Conservation (phyloP, 2,888 invertebrate genomes). For the Acleris emargana region DNA sequence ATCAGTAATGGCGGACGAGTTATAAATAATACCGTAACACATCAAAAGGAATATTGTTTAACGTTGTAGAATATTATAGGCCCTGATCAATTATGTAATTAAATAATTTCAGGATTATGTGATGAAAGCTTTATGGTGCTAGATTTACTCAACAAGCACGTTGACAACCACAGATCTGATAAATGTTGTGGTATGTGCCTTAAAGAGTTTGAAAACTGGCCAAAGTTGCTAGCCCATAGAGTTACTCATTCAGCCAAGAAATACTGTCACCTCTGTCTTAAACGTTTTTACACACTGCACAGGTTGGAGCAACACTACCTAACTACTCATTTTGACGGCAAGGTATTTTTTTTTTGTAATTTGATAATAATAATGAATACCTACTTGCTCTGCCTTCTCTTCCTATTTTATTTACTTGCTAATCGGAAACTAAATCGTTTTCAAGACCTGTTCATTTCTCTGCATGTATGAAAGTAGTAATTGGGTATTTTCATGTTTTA, state of each 20-base stretch:
- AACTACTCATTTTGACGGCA: constrained; percentile 15
- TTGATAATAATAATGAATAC: background rate
- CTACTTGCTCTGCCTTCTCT: background rate
- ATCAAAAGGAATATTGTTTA: background rate
- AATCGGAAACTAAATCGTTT: no score
- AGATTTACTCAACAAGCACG: constrained; percentile 8
- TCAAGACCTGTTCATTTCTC: no score
- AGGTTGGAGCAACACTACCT: constrained; percentile 23
- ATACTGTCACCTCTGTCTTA: constrained; percentile 22
- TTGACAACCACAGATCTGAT: constrained; percentile 9
- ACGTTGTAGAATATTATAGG: background rate
- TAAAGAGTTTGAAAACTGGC: constrained; percentile 24
- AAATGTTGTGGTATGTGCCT: constrained; percentile 9
- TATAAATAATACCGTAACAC: no score
- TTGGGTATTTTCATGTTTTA: no score
- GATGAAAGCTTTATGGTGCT: constrained; percentile 6
- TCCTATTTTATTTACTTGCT: no score
- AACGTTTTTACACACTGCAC: background rate
- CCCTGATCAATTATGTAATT: background rate
- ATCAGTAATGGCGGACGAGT: no score
- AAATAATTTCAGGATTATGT: constrained; percentile 21
- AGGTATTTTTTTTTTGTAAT: constrained; percentile 2
- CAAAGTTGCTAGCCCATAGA: constrained; percentile 18
- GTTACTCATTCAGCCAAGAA: constrained; percentile 13
- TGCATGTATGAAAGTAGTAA: no score